Evolutionary conservation across 2,797 vertebrate species (phyloP).

Genomic region (Sebastes elongatus): DNA sequence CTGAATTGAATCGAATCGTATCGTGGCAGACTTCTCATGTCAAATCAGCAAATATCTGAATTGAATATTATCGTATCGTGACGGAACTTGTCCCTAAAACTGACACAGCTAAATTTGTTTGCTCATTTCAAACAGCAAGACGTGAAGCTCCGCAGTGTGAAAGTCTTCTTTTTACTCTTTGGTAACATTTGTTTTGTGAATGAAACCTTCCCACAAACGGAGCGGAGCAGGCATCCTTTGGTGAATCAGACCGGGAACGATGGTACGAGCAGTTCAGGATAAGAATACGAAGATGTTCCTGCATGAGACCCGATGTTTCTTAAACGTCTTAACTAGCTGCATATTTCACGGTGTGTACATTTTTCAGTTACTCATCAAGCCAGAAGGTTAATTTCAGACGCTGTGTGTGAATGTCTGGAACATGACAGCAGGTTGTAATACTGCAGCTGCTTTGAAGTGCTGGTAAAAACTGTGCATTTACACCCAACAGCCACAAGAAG

Average conservation of each 20-base stretch:
- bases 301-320: background rate
- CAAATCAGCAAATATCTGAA: no score
- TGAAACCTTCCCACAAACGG: background rate
- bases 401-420: background rate
- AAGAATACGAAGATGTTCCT: background rate
- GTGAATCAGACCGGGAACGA: background rate
- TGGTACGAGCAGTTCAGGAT: background rate
- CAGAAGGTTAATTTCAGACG: constrained; percentile 37
- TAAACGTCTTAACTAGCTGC: background rate
- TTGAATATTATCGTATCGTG: no score
- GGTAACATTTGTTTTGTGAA: background rate
- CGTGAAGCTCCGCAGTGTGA: background rate
- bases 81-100: background rate
- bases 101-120: background rate
- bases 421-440: background rate
- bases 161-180: background rate
- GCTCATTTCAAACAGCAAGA: background rate
- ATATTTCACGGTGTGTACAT: background rate
- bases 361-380: background rate
- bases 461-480: constrained; percentile 2
- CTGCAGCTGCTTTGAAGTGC: constrained; percentile 1
- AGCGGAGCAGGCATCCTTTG: no score
- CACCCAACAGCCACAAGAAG: background rate
- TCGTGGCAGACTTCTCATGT: no score
- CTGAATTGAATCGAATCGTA: no score